Evolutionary conservation across 2,888 invertebrate genomes (phyloP), one percentile per base, ranked within the genome.

Genomic region (Chrysodeixis includens): DNA sequence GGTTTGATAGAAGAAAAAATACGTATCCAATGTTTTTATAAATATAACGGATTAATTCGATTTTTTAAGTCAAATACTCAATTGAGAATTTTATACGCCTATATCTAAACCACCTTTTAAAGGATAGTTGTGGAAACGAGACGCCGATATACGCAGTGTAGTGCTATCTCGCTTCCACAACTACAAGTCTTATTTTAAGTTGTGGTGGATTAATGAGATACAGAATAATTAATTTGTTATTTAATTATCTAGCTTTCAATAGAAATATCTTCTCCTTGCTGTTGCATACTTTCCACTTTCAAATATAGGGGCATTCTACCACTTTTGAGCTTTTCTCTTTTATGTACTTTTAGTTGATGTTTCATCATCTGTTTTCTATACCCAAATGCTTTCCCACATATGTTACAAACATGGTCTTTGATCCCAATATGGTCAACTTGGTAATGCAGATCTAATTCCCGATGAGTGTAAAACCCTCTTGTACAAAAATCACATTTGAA

Each of bases 351-450:
- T 0, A 90, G 69, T 62, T 94, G 92, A 80, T 95, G 95, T 78
- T 92, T 93, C 92, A 92, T 93, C 93, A 94, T 89, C 73, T 93
- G 93, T 68, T 92, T 94, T 8, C 92, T 81, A 65, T 92, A 92
- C 2, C 93, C 93, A 87, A 94, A 94, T 0, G 90, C 90, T 74
- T 93, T 94, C 0, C 91, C 91, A 70, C 95, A 95, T 1, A 89
- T 71, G 60, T 88, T 88, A 60, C 94, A 95, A 1, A 90, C 69
- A 80, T 94, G 93, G 0, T 94, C 94, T 57, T 90, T 93, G 18
- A 93, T 85, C 2, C 94, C 94, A 0, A 86, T 84, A 71, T 95
- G 95, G 54, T 90, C 92, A 0, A 93, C 92, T 86, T 91, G 92
- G n/a, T 89, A 86, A 67, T 95, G 95, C 60, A 88, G 58, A 20